Evolutionary conservation across 2,888 invertebrate genomes (phyloP).

Genomic region (Cheiracanthium punctorium): DNA sequence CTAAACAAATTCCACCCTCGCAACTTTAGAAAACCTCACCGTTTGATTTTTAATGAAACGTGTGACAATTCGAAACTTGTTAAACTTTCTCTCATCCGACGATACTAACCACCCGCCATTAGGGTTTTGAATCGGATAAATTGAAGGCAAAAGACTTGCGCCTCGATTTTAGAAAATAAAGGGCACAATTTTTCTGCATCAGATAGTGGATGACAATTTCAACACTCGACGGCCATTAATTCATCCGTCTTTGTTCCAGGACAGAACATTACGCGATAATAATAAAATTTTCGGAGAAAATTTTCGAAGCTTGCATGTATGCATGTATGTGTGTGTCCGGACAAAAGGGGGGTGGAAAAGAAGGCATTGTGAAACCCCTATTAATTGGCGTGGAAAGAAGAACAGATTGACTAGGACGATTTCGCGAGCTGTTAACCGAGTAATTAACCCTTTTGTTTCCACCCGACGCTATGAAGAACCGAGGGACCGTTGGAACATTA

Average conservation of each 20-base stretch:
- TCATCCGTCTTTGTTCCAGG: constrained; percentile 52
- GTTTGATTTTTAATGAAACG: constrained; percentile 13
- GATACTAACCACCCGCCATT: neutral
- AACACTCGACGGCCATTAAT: constrained; percentile 64
- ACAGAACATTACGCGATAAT: constrained; percentile 44
- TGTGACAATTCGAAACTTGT: neutral
- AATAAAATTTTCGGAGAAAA: constrained; percentile 67
- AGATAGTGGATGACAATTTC: constrained; percentile 67
- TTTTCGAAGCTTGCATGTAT: constrained; percentile 28
- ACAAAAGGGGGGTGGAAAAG: constrained; percentile 42
- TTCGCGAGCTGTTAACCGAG: constrained; percentile 70
- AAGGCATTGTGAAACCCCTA: constrained; percentile 63
- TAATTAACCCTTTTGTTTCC: constrained; percentile 70
- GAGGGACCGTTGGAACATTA: constrained; percentile 20
- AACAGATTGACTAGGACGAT: constrained; percentile 70
- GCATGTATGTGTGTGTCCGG: constrained; percentile 48
- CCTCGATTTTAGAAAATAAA: constrained; percentile 22
- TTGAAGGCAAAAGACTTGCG: constrained; percentile 12
- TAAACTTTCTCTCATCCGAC: neutral
- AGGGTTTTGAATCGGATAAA: neutral
- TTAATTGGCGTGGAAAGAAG: constrained; percentile 68
- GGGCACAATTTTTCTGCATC: constrained; percentile 50
- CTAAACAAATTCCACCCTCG: neutral
- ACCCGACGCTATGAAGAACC: constrained; percentile 30
- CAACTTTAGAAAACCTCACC: neutral